Percentiles rank a stretch among this genome's conserved stretches.
phyloP scores from a whole-genome alignment of 2,797 vertebrate genomes.

The Lithobates sylvaticus region DNA sequence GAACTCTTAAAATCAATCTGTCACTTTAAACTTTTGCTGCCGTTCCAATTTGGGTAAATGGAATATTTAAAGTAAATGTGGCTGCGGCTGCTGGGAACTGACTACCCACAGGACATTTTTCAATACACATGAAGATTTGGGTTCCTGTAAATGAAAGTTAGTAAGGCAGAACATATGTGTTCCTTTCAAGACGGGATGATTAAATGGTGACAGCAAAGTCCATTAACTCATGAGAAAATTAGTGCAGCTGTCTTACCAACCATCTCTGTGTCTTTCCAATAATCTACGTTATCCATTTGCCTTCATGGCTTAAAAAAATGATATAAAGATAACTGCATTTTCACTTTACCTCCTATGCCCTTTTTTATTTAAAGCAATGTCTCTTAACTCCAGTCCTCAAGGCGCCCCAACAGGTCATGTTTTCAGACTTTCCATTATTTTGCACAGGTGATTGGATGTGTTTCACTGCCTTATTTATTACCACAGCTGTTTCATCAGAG shows the following conservation, averaged over 20 bases:
- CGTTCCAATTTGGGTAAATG: neutral
- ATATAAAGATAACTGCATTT: neutral
- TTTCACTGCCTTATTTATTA: too few species aligned
- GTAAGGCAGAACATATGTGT: conserved; percentile 2
- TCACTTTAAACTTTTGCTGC: neutral
- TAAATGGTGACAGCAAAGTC: conserved; percentile 5
- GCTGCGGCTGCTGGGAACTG: conserved; percentile 45
- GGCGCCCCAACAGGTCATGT: too few species aligned
- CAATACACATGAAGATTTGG: neutral
- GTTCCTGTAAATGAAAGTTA: conserved; percentile 48
- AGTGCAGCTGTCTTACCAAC: neutral
- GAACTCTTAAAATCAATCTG: conserved; percentile 34
- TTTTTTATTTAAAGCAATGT: too few species aligned
- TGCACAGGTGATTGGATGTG: too few species aligned
- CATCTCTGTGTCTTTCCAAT: neutral
- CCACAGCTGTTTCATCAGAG: too few species aligned
- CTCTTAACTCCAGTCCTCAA: too few species aligned
- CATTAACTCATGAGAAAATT: neutral
- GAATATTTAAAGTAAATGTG: conserved; percentile 36
- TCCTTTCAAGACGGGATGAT: neutral
- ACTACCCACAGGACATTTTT: conserved; percentile 15
- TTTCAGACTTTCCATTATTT: too few species aligned
- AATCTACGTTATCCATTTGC: neutral
- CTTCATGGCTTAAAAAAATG: neutral
- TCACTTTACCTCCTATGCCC: neutral